Percentiles rank a stretch among this genome's conserved stretches.
Conservation (phyloP, 2,113 vertebrate genomes). For the Chunga burmeisteri region DNA sequence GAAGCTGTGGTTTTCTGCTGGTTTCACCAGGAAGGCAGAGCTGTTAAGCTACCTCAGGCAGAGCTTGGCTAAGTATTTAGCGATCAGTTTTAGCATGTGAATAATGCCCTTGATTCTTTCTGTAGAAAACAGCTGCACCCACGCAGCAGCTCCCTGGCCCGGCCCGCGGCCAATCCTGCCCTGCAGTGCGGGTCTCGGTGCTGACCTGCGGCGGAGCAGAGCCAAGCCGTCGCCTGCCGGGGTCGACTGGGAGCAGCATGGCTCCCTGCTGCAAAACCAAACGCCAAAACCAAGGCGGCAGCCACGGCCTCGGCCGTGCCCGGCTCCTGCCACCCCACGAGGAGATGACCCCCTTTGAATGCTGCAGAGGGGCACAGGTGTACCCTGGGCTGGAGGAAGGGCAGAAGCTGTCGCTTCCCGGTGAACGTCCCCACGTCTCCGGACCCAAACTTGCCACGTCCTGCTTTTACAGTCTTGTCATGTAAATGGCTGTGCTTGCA, state of each 20-base stretch:
- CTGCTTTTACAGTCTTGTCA: not conserved
- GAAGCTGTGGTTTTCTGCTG: not conserved
- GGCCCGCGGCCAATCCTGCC: not conserved
- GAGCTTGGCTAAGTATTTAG: not conserved
- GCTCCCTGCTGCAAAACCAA: not conserved
- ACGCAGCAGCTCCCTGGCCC: not conserved
- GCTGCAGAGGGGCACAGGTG: not conserved
- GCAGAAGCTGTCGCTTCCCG: not conserved
- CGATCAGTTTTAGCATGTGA: not conserved
- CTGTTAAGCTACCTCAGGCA: not conserved
- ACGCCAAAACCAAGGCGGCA: not conserved
- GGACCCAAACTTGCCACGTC: not conserved
- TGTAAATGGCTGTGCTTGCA: not conserved
- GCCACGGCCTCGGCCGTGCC: not conserved
- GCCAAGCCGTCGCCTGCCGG: not conserved
- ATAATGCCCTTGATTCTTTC: not conserved
- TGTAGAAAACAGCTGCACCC: not conserved
- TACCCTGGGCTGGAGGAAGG: accelerated
- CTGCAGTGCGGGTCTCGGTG: accelerated
- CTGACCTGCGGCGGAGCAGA: not conserved
- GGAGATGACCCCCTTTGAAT: not conserved
- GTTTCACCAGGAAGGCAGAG: not conserved
- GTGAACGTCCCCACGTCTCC: not conserved
- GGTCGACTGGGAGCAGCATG: not conserved
- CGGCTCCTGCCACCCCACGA: not conserved